These are phyloP conservation scores for Heterodera schachtii DNA, from an alignment of 1,140 invertebrate species.

Conservation along the genomic window DNA sequence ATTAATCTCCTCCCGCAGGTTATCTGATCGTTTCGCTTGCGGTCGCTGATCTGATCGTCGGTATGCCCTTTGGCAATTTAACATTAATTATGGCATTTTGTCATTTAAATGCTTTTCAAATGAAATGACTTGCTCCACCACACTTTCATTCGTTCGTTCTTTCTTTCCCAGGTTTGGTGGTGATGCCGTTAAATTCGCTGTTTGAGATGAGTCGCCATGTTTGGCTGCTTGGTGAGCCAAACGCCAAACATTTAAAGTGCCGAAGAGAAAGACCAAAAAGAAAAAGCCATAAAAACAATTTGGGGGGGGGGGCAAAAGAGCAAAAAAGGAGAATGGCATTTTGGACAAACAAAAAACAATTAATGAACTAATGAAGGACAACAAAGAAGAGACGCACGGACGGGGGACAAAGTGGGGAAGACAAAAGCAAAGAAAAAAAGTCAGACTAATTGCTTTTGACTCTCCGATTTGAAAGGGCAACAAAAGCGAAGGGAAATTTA, in stretches of 20 bases:
- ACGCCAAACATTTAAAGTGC: background rate
- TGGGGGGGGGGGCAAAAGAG: slow-evolving; percentile 8
- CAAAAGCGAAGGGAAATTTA: slow-evolving; percentile 12
- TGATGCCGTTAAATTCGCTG: slow-evolving; percentile 63
- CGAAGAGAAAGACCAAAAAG: too few species aligned
- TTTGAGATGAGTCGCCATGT: slow-evolving; percentile 64
- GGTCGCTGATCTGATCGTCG: slow-evolving; percentile 63
- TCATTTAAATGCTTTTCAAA: background rate
- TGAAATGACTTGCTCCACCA: background rate
- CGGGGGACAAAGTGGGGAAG: too few species aligned
- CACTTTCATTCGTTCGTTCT: too few species aligned
- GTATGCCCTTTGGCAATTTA: slow-evolving; percentile 13
- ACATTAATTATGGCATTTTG: background rate
- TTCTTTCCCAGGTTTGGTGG: slow-evolving; percentile 48
- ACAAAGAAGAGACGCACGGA: too few species aligned
- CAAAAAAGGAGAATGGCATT: background rate
- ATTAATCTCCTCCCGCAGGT: slow-evolving; percentile 12
- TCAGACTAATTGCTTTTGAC: slow-evolving; percentile 15
- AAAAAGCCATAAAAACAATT: slow-evolving; percentile 6
- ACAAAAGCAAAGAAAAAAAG: slow-evolving; percentile 2
- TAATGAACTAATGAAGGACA: slow-evolving; percentile 10
- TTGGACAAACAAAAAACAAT: background rate
- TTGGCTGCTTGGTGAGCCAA: slow-evolving; percentile 58
- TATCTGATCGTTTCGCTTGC: slow-evolving; percentile 64
- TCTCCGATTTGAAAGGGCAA: slow-evolving; percentile 8